Evolutionary conservation across 2,888 invertebrate species (phyloP), one percentile per base, ranked within the genome.

Genomic region (Bombyx huttoni): DNA sequence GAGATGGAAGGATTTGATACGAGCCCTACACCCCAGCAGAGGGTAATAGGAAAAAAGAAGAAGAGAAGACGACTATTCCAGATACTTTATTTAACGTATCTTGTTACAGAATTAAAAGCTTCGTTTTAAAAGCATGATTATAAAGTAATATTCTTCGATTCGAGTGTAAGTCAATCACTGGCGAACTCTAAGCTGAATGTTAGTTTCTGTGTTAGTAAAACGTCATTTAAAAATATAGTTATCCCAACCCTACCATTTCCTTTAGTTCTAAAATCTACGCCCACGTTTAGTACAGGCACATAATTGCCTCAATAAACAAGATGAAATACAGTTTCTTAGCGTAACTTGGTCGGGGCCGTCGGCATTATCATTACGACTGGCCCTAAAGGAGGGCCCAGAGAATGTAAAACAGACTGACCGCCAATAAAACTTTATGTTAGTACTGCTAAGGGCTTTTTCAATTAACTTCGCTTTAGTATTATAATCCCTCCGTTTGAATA

Each of bases 381-480:
- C 57, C 52, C 56, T 53, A 50, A 53, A 55, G 54, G 54, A 55
- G 59, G 59, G 59, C 64, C 54, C 52, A 54, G 58, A 58, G 59
- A 62, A 66, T 61, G 59, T 59, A 62, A 62, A 65, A 56, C 59
- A 58, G 56, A 55, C 77, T 75, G 75, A 72, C 79, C 78, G 68
- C 57, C 63, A 62, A 66, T 79, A 71, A 76, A 78, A 76, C 67
- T 71, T 76, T 71, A 79, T 70, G 78, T 64, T 67, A 65, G 63
- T 61, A 56, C 64, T 55, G 46, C 55, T 54, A 60, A 62, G 57
- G 61, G 64, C 71, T 68, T 75, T 75, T 79, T 77, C 79, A 79
- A 78, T 79, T 79, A 78, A 70, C 64, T 63, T 54, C 65, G 75
- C 69, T 76, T 79, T 79, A 78, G 65, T 57, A 63, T 67, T 67